A percentile compares a stretch with the other conserved stretches of the same genome.
Evolutionary conservation across 2,797 vertebrate species (phyloP).

Genomic region (Chromis chromis): DNA sequence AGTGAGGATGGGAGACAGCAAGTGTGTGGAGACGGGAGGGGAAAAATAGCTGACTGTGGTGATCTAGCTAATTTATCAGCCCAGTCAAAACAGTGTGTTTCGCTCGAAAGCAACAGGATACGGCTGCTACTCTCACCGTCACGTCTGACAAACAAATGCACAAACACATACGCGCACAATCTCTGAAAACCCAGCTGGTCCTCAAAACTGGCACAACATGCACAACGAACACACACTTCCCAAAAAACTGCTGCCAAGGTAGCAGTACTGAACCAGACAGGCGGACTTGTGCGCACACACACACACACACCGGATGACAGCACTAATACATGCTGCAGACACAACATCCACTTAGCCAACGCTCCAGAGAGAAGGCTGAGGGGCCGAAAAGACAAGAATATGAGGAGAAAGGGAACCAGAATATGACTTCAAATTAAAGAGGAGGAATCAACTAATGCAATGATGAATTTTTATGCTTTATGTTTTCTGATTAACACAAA

Average conservation of each 20-base stretch:
- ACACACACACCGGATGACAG: slow-evolving; percentile 61
- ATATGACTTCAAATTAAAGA: slow-evolving; percentile 5
- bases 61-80: slow-evolving; percentile 70
- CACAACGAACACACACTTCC: slow-evolving; percentile 39
- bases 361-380: slow-evolving; percentile 59
- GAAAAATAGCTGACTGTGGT: slow-evolving; percentile 70
- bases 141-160: slow-evolving; percentile 62
- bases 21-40: slow-evolving; percentile 39
- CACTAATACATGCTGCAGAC: slow-evolving; percentile 76
- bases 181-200: slow-evolving; percentile 71
- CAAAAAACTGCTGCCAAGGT: slow-evolving; percentile 76
- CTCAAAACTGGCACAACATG: slow-evolving; percentile 56
- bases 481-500: background rate
- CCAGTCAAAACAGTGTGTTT: slow-evolving; percentile 72
- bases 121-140: slow-evolving; percentile 61
- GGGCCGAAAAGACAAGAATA: slow-evolving; percentile 49
- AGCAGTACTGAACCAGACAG: slow-evolving; percentile 74
- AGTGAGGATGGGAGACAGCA: slow-evolving; percentile 44
- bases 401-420: slow-evolving; percentile 23
- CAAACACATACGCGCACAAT: slow-evolving; percentile 23
- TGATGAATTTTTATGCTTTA: background rate
- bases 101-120: slow-evolving; percentile 72
- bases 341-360: slow-evolving; percentile 75
- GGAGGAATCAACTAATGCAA: background rate
- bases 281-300: slow-evolving; percentile 26